phyloP scores from a whole-genome alignment of 2,797 vertebrate genomes.

The Halcyon chelicuti region DNA sequence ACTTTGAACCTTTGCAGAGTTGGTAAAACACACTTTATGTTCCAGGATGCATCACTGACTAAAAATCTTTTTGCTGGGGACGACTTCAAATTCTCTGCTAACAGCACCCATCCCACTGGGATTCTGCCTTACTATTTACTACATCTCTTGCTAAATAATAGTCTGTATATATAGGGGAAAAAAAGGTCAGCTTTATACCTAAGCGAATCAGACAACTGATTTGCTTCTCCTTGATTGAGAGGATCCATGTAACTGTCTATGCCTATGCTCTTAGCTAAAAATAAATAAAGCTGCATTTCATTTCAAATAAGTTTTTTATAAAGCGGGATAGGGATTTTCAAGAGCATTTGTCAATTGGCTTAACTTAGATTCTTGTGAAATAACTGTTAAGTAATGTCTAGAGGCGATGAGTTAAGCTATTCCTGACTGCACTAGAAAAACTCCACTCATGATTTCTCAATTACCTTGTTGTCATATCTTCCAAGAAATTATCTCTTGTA shows the following conservation, averaged over 20 bases:
- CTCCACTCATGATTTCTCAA: not conserved
- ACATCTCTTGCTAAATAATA: not conserved
- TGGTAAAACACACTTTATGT: not conserved
- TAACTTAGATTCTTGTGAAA: not conserved
- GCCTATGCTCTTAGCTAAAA: not conserved
- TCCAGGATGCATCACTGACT: not conserved
- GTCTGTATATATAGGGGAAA: not conserved
- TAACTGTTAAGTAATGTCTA: not conserved
- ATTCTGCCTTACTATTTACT: not conserved
- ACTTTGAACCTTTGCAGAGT: not conserved
- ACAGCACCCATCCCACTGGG: not conserved
- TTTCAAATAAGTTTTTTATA: not conserved
- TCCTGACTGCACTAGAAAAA: slow-evolving; percentile 9
- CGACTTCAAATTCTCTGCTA: not conserved
- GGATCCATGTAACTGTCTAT: not conserved
- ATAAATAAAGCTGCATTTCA: not conserved
- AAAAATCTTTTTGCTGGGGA: not conserved
- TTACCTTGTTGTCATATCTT: too few relatives aligned
- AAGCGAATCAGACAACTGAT: not conserved
- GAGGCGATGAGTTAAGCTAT: not conserved
- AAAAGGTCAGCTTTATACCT: not conserved
- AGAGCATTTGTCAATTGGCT: not conserved
- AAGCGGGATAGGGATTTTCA: slow-evolving; percentile 1
- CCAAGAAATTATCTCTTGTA: too few relatives aligned
- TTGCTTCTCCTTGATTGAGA: not conserved